Percentiles rank a stretch among this genome's conserved stretches.
Evolutionary conservation across 92 coral and sea anemone species (phyloP).

Genomic region (Scolanthus callimorphus): DNA sequence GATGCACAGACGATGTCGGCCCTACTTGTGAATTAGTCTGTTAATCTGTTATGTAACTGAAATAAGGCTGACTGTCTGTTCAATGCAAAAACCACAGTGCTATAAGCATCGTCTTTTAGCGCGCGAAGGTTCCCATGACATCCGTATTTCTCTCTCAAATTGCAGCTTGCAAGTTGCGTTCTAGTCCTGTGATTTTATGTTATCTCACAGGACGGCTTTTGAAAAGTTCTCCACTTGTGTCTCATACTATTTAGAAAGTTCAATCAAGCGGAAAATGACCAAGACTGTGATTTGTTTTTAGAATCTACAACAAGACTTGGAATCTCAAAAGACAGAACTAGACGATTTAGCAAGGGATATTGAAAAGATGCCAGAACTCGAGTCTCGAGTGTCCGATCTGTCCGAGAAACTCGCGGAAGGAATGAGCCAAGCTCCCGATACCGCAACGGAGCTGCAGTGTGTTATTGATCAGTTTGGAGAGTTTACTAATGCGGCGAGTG

Average conservation of each 20-base stretch:
- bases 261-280: too few relatives aligned
- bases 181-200: too few relatives aligned
- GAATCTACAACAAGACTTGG: conserved; percentile 50
- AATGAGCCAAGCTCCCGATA: conserved; percentile 52
- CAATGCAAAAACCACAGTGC: too few relatives aligned
- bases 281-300: too few relatives aligned
- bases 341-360: conserved; percentile 58
- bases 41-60: not conserved
- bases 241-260: too few relatives aligned
- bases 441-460: conserved; percentile 70
- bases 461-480: conserved; percentile 80
- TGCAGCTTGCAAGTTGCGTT: too few relatives aligned
- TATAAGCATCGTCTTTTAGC: too few relatives aligned
- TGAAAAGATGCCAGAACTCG: conserved; percentile 35
- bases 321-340: conserved; percentile 52
- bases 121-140: too few relatives aligned
- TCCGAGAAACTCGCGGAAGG: conserved; percentile 57
- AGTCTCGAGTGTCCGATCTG: conserved; percentile 38
- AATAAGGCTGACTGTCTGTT: too few relatives aligned
- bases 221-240: too few relatives aligned
- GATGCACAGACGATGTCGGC: not conserved
- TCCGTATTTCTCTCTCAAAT: too few relatives aligned
- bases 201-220: too few relatives aligned
- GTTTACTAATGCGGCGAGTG: conserved; percentile 76
- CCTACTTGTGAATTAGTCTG: not conserved